A percentile compares a stretch with the other conserved stretches of the same genome.
Evolutionary conservation across 2,888 invertebrate species (phyloP).

Genomic region (Pogonocherus hispidulus): DNA sequence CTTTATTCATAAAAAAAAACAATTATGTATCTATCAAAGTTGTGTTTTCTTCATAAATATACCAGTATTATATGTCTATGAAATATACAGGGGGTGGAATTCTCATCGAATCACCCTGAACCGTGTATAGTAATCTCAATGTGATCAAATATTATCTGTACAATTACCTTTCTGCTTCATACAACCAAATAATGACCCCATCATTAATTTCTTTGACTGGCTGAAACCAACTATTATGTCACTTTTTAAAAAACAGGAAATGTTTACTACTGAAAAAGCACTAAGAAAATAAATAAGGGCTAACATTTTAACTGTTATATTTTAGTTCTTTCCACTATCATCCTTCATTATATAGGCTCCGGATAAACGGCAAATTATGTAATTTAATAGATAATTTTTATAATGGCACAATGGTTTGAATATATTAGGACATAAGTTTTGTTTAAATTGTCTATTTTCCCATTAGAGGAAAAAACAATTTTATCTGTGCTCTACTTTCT

Average conservation of each 20-base stretch:
- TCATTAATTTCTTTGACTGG: constrained; percentile 7
- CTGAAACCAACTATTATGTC: constrained; percentile 5
- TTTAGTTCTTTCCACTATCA: not conserved
- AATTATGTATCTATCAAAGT: no score
- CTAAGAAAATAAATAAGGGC: not conserved
- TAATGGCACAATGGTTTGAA: not conserved
- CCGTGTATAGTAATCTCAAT: no score
- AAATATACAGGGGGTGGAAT: no score
- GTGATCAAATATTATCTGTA: no score
- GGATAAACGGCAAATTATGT: not conserved
- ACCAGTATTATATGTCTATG: no score
- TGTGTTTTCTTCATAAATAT: no score
- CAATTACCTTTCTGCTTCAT: constrained; percentile 6
- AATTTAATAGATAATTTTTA: constrained; percentile 6
- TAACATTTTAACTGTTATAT: not conserved
- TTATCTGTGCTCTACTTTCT: no score
- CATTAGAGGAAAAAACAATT: no score
- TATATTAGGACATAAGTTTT: no score
- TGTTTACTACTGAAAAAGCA: not conserved
- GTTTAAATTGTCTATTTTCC: no score
- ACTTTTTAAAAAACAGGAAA: constrained; percentile 3
- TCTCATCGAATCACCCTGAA: no score
- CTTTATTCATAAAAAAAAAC: no score
- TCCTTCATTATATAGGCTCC: not conserved
- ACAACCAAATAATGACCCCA: constrained; percentile 22